Percentiles rank a stretch among this genome's conserved stretches.
phyloP scores from a whole-genome alignment of 35 echinoderm and acorn worm species.

The Diadema setosum region DNA sequence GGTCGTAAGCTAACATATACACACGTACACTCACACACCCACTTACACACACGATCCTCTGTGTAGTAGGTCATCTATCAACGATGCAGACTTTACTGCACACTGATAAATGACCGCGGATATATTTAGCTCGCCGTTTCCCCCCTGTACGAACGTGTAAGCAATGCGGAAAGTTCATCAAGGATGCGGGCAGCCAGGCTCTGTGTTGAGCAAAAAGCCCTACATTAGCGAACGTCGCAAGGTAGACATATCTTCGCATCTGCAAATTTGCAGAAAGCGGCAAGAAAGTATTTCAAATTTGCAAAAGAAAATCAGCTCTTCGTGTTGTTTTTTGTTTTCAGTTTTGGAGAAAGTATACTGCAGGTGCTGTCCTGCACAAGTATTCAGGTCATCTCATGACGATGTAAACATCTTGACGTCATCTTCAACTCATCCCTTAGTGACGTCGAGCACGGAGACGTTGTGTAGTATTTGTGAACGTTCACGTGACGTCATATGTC shows the following conservation, averaged over 20 bases:
- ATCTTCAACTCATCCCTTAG: background rate
- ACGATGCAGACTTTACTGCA: background rate
- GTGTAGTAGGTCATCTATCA: background rate
- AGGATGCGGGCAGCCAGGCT: no score
- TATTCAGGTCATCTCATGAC: background rate
- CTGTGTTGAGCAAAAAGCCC: no score
- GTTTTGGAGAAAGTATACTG: no score
- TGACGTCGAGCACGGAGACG: background rate
- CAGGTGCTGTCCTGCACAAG: no score
- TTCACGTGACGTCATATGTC: background rate
- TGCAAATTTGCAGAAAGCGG: no score
- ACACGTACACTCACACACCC: background rate
- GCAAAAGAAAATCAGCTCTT: no score
- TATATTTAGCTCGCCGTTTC: background rate
- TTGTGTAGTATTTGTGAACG: background rate
- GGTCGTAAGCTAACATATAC: no score
- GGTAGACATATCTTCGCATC: no score
- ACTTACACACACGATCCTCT: background rate
- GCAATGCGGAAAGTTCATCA: no score
- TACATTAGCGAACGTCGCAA: no score
- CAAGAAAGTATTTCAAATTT: no score
- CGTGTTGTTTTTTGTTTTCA: no score
- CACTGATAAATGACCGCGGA: conserved; percentile 5
- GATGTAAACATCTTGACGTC: background rate
- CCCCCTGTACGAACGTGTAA: background rate